Evolutionary conservation across 2,113 vertebrate species (phyloP).

Genomic region (Spheniscus mendiculus): DNA sequence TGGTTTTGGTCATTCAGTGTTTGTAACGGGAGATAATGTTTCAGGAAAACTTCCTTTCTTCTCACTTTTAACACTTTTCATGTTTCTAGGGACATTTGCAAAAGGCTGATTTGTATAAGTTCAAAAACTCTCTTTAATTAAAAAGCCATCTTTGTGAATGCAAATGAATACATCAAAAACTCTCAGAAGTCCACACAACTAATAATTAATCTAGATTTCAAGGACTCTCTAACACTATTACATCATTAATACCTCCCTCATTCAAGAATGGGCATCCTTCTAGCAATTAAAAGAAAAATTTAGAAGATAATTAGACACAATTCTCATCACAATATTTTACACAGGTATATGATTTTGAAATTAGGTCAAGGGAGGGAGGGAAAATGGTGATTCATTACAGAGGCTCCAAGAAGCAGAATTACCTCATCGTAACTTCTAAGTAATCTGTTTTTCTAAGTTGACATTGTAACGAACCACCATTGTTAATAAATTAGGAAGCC

Average conservation of each 20-base stretch:
- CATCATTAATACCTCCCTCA: conserved; percentile 63
- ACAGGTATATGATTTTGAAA: conserved; percentile 77
- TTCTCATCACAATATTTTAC: conserved; percentile 72
- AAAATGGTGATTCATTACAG: conserved; percentile 73
- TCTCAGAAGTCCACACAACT: conserved; percentile 63
- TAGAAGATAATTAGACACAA: conserved; percentile 75
- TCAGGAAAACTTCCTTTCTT: neutral
- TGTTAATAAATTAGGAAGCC: conserved; percentile 72
- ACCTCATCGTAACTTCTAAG: conserved; percentile 74
- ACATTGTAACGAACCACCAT: conserved; percentile 63
- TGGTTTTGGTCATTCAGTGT: neutral
- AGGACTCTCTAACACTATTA: conserved; percentile 56
- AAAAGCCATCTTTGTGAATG: conserved; percentile 60
- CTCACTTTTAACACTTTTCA: conserved; percentile 52
- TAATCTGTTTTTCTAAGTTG: conserved; percentile 75
- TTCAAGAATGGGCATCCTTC: conserved; percentile 61
- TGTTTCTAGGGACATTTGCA: conserved; percentile 18
- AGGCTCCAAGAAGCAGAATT: conserved; percentile 66
- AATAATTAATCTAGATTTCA: conserved; percentile 69
- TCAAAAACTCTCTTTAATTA: conserved; percentile 61
- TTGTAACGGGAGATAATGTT: neutral
- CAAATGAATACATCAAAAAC: conserved; percentile 68
- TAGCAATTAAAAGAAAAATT: conserved; percentile 71
- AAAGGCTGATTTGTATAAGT: conserved; percentile 45
- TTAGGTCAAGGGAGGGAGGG: conserved; percentile 76